Base-by-base conservation (phyloP, 2,113 vertebrate species). In the Oryzias woworae region DNA sequence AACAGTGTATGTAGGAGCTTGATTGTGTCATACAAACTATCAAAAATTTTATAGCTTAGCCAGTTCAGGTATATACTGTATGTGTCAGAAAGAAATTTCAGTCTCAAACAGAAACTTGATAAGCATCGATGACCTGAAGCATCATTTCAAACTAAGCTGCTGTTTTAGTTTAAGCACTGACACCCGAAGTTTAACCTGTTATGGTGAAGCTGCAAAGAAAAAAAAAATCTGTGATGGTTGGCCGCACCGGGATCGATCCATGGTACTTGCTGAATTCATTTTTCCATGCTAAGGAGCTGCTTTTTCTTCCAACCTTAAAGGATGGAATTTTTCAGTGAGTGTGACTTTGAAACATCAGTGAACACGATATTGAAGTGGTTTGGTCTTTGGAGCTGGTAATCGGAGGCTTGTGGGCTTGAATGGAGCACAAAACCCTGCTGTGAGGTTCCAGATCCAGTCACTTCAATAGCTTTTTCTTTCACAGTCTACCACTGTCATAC, bases 261-360 rank as follows among this genome's bases (percentile, higher is more conserved):
- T 18, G 31, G 66, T 61, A 46, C 75, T 80, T 48, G 16, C 54
- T 85, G 71, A 80, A 73, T 54, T 88, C 41, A 69, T 85, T 82
- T 84, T 85, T 88, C 82, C 80, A 73, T 80, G 60, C 69, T 5
- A 16, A 20, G n/a, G 18, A 71, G 41, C 36, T 41, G 13, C n/a
- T 23, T 47, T 53, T 54, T 42, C 57, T 49, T 26, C 3, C 18
- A 20, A 5, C 44, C 55, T 56, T 28, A 65, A 79, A 75, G 1
- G 57, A 51, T 72, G 60, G 58, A 80, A 60, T 52, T 16, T 44
- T 57, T 74, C 58, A 79, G 52, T 77, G 59, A 78, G 43, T 62
- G 62, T 73, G 64, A 79, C 66, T 54, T 14, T 65, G 54, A 73
- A 70, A 80, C 60, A 67, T 77, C 56, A 57, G 44, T 57, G 71